Conservation (phyloP, 2,888 invertebrate genomes). For the Ennomos quercinarius region DNA sequence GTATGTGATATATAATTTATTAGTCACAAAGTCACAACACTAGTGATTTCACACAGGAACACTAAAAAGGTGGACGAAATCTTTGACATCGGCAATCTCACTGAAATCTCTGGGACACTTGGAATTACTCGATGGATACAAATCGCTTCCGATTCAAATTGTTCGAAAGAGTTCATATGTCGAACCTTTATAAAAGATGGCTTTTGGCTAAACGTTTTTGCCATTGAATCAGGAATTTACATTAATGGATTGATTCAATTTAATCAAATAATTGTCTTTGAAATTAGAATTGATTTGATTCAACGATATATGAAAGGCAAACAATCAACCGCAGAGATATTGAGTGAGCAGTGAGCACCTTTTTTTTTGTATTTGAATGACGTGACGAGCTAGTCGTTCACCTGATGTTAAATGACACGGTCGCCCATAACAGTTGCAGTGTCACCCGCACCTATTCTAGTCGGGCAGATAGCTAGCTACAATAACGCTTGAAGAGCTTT, state of each 20-base stretch:
- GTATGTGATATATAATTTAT: constrained; percentile 10
- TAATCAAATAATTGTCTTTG: constrained; percentile 13
- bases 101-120: constrained; percentile 24
- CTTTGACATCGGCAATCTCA: constrained; percentile 24
- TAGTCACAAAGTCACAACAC: constrained; percentile 6
- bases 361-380: too few relatives aligned
- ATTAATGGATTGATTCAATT: constrained; percentile 12
- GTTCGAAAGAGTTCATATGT: constrained; percentile 15
- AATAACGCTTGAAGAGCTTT: constrained; percentile 17
- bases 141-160: constrained; percentile 14
- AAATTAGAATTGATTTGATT: constrained; percentile 23
- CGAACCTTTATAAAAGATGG: constrained; percentile 13
- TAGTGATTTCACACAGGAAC: constrained; percentile 17
- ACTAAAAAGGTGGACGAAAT: constrained; percentile 28
- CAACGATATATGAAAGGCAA: constrained; percentile 20
- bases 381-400: too few relatives aligned
- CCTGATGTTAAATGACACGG: too few relatives aligned
- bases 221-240: constrained; percentile 12
- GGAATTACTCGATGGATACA: constrained; percentile 22
- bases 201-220: constrained; percentile 10
- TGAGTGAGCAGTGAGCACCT: too few relatives aligned
- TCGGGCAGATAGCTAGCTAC: constrained; percentile 6
- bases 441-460: constrained; percentile 25
- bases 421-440: too few relatives aligned
- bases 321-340: constrained; percentile 22